Conservation (phyloP, 2,113 vertebrate genomes). For the Trachemys scripta region DNA sequence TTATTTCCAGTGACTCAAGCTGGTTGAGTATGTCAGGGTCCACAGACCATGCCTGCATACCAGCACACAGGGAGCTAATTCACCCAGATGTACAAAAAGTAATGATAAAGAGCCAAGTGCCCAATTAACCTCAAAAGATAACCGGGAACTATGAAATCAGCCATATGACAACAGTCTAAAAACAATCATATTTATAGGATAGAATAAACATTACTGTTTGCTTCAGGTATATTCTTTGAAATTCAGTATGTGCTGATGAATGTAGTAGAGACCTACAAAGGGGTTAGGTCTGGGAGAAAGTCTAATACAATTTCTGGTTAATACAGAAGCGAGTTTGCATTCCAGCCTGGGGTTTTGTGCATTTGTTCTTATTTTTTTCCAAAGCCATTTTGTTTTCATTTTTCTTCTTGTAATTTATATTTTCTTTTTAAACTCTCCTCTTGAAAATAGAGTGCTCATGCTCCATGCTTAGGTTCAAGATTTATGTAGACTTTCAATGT, state of each 20-base stretch:
- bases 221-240: neutral
- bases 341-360: neutral
- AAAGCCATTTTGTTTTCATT: neutral
- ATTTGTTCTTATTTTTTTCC: neutral
- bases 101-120: neutral
- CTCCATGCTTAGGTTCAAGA: conserved; percentile 67
- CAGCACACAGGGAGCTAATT: neutral
- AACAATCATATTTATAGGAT: no score
- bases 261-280: neutral
- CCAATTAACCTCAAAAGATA: neutral
- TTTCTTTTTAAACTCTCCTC: neutral
- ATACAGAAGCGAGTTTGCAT: neutral
- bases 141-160: neutral
- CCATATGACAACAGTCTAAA: no score
- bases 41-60: neutral
- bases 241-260: neutral
- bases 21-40: neutral
- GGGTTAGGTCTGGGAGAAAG: neutral
- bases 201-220: neutral
- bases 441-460: conserved; percentile 46
- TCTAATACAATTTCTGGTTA: neutral
- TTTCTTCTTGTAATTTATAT: neutral
- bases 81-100: neutral
- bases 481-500: conserved; percentile 48
- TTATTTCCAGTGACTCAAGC: conserved; percentile 12